phyloP scores from a whole-genome alignment of 2,888 invertebrate species.

The Dione juno region DNA sequence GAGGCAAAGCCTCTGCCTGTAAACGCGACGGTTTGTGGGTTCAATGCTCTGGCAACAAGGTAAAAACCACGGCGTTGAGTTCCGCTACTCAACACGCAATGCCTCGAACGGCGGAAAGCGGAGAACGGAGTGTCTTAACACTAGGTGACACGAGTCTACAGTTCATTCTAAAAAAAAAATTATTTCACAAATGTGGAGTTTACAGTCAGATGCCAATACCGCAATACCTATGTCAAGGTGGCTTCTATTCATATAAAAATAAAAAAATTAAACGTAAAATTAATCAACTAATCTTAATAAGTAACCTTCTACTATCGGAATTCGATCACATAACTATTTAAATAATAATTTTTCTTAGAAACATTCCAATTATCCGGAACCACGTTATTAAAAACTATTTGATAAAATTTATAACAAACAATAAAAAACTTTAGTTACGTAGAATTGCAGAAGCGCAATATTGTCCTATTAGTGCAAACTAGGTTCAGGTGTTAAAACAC shows the following conservation, averaged over 20 bases:
- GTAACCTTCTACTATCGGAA: background rate
- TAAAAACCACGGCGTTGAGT: background rate
- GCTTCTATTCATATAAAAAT: too few species aligned
- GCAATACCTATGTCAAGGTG: too few species aligned
- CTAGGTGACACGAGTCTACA: too few species aligned
- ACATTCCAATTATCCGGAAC: background rate
- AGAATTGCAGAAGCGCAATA: conserved; percentile 32
- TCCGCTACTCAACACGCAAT: too few species aligned
- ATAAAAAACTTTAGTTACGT: conserved; percentile 22
- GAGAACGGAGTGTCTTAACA: too few species aligned
- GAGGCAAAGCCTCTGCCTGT: background rate
- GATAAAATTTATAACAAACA: conserved; percentile 26
- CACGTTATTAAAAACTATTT: background rate
- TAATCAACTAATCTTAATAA: too few species aligned
- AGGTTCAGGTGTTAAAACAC: conserved; percentile 21
- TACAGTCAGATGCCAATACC: too few species aligned
- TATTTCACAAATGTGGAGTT: too few species aligned
- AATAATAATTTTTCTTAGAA: background rate
- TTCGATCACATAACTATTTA: background rate
- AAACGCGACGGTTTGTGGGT: background rate
- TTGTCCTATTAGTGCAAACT: conserved; percentile 40
- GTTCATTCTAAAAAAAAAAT: too few species aligned
- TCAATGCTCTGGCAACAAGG: background rate
- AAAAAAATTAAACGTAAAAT: too few species aligned
- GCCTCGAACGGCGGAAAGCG: too few species aligned